Evolutionary conservation across 2,888 invertebrate genomes (phyloP), one percentile per base, ranked within the genome.

Genomic region (Phyllotreta cruciferae): DNA sequence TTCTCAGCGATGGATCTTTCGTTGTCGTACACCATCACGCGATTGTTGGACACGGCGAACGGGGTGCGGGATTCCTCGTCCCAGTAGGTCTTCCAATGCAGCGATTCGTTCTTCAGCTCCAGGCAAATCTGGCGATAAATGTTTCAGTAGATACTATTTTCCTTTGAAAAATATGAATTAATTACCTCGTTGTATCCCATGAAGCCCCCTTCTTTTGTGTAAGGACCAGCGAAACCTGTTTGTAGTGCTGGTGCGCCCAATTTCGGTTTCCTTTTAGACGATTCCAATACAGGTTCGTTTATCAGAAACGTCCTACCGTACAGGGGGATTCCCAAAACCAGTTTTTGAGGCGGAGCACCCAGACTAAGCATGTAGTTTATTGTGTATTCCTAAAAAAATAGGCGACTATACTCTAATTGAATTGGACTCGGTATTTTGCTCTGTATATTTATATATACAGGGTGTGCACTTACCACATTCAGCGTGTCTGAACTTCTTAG

Each of bases 141-240:
- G n/a, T n/a, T n/a, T n/a, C n/a, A n/a, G n/a, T n/a, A n/a, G n/a
- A n/a, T n/a, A n/a, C n/a, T n/a, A n/a, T n/a, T n/a, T n/a, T 34
- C 38, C 37, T 7, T 38, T 55, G 10, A 11, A 11, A 2, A 36
- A 50, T 9, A 39, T 41, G 24, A 49, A 9, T 34, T 60, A 63
- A 70, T 76, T 76, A 91, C 91, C 86, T 95, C 95, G 78, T 94
- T 94, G 77, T 92, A 95, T 1, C 94, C 95, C 82, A 94, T 86
- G 71, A 93, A 93, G 0, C 94, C 94, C 70, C 88, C 86, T 78
- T 94, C 92, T 11, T 85, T 84, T 0, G 91, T 94, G 68, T 83
- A 91, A 0, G 91, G 91, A 1, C 94, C 95, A 69, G 86, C 86
- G 75, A 92, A 92, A 0, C 92, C 92, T 5, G 80, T 80, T 11